A percentile compares a stretch with the other conserved stretches of the same genome.
Conservation (phyloP, 2,888 invertebrate species). For the Smittia sp. region DNA sequence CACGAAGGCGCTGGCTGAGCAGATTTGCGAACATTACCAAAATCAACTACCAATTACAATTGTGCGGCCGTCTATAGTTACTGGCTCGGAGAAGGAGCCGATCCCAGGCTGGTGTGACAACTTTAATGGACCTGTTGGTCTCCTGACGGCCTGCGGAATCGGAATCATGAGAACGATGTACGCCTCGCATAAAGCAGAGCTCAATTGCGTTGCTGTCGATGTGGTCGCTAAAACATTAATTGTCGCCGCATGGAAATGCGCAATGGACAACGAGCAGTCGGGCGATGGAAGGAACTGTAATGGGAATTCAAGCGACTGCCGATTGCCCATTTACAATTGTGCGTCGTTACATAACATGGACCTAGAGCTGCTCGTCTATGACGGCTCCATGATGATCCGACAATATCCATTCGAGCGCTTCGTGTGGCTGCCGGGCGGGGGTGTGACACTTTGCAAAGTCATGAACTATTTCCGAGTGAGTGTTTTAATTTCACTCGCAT, state of each 20-base stretch:
- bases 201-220: slow-evolving; percentile 82
- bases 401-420: slow-evolving; percentile 66
- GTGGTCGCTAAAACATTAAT: slow-evolving; percentile 71
- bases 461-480: slow-evolving; percentile 63
- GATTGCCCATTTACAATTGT: slow-evolving; percentile 74
- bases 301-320: slow-evolving; percentile 46
- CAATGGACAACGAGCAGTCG: slow-evolving; percentile 46
- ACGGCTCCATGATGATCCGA: slow-evolving; percentile 42
- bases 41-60: slow-evolving; percentile 71
- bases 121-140: slow-evolving; percentile 72
- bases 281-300: neutral
- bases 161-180: slow-evolving; percentile 70
- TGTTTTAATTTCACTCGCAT: slow-evolving; percentile 11
- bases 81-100: slow-evolving; percentile 62
- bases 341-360: slow-evolving; percentile 66
- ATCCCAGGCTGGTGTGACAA: slow-evolving; percentile 82
- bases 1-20: slow-evolving; percentile 84
- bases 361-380: slow-evolving; percentile 51
- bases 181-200: slow-evolving; percentile 58
- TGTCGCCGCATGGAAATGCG: slow-evolving; percentile 66
- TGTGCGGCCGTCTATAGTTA: slow-evolving; percentile 81
- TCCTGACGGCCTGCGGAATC: slow-evolving; percentile 31
- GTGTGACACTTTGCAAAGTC: slow-evolving; percentile 59
- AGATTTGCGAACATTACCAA: slow-evolving; percentile 67
- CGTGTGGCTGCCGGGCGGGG: slow-evolving; percentile 65